Evolutionary conservation across 2,797 vertebrate species (phyloP), one percentile per base, ranked within the genome.

Genomic region (Poecilia gillii): DNA sequence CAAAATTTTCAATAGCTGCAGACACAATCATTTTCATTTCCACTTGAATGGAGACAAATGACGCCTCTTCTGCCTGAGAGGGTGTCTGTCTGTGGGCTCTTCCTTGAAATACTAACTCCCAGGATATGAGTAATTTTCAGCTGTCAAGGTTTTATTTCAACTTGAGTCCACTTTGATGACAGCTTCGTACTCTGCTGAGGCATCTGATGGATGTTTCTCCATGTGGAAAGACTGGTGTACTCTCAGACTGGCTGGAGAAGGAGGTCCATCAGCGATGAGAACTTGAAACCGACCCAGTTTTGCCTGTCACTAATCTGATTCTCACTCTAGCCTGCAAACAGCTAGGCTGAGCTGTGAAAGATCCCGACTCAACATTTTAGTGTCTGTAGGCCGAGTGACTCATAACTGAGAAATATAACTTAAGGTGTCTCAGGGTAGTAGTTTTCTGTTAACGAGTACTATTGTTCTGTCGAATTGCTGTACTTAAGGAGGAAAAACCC

Each of bases 121-220:
- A n/a, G 53, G 84, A 75, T 59, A 73, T 73, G 4, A 55, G 72
- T 83, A 41, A 59, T 70, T 82, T 75, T 83, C 73, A 81, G 51
- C 76, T 85, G 86, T 84, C 87, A 80, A 55, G 78, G 4, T 74
- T 88, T 86, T 73, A 72, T 72, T 73, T 75, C 47, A 57, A 72
- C 47, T 85, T 12, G 45, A 84, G 73, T 84, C 77, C 76, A 82
- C 72, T 75, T 84, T 45, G 13, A 6, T 88, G 87, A 88, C 88
- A 83, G 87, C 64, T 78, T 59, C 28, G 31, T 72, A 0, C 78
- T 83, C 79, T 13, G 0, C 76, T 23, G 83, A 87, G 73, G 25
- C 75, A 66, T 82, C 36, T 75, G 80, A 84, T 77, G 62, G 64
- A 71, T 77, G 82, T 84, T 11, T 20, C 3, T 76, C 75, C 80